Evolutionary conservation across 1,140 invertebrate species (phyloP).

Genomic region (Drosophila paulistorum): DNA sequence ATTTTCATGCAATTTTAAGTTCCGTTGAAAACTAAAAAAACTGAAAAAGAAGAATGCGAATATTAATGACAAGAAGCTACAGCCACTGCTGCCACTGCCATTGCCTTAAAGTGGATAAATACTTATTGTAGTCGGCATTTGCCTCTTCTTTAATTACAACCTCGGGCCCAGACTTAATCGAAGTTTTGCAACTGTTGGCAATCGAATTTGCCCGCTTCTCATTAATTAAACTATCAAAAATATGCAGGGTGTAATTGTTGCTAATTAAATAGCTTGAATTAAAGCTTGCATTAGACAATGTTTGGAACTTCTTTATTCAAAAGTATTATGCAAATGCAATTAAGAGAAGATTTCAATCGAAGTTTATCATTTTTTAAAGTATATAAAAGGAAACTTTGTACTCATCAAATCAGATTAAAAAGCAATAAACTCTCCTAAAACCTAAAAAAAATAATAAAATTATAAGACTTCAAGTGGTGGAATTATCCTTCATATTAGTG

Average conservation of each 20-base stretch:
- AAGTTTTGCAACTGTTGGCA: neutral
- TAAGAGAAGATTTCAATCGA: no score
- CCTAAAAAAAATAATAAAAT: no score
- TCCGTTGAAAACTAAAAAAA: slow-evolving; percentile 44
- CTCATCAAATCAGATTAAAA: no score
- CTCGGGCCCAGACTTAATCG: neutral
- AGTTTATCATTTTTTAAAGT: no score
- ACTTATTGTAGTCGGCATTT: neutral
- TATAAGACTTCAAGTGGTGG: no score
- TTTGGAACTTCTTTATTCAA: no score
- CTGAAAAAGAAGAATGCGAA: slow-evolving; percentile 56
- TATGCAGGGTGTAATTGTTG: neutral
- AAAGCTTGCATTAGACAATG: neutral
- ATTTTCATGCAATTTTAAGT: slow-evolving; percentile 55
- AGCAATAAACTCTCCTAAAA: no score
- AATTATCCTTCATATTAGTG: no score
- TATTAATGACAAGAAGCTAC: slow-evolving; percentile 48
- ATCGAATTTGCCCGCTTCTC: neutral
- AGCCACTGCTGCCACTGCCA: neutral
- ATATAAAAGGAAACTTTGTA: no score
- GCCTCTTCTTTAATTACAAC: slow-evolving; percentile 7
- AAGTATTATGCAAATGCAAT: no score
- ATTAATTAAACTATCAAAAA: slow-evolving; percentile 1
- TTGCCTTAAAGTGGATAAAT: neutral
- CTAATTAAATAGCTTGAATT: neutral